Conservation (phyloP, 2,797 vertebrate genomes). For the Tiaroga cobitis region DNA sequence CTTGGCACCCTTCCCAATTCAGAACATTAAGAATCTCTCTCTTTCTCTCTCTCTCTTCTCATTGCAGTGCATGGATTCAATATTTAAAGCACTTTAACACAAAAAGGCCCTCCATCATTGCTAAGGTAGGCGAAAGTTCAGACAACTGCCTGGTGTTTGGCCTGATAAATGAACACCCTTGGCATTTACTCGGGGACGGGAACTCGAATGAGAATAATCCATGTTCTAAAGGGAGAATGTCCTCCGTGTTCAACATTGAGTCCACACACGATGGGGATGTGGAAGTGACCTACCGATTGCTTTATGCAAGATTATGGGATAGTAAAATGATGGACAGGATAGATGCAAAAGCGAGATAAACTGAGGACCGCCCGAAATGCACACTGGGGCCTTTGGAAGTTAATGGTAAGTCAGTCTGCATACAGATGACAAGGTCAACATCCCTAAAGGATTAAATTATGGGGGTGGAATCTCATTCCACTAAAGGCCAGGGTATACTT, state of each 20-base stretch:
- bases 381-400: not conserved
- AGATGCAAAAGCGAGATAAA: not conserved
- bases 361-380: not conserved
- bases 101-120: slow-evolving; percentile 31
- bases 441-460: not conserved
- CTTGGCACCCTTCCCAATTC: slow-evolving; percentile 27
- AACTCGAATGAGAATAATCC: slow-evolving; percentile 7
- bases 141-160: slow-evolving; percentile 44
- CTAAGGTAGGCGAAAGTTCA: slow-evolving; percentile 39
- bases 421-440: not conserved
- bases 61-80: slow-evolving; percentile 15
- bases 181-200: not conserved
- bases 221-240: slow-evolving; percentile 20
- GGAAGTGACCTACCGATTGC: not conserved
- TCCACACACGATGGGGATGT: not conserved
- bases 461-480: not conserved
- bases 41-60: not conserved
- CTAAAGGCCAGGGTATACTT: not conserved
- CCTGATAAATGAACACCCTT: slow-evolving; percentile 40
- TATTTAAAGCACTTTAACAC: slow-evolving; percentile 45
- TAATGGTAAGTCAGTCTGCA: not conserved
- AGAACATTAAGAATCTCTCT: slow-evolving; percentile 20
- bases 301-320: slow-evolving; percentile 17
- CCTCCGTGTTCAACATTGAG: not conserved
- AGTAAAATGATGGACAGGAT: not conserved